Base-by-base conservation (phyloP, 2,888 invertebrate genomes). In the Mesoligia furuncula region DNA sequence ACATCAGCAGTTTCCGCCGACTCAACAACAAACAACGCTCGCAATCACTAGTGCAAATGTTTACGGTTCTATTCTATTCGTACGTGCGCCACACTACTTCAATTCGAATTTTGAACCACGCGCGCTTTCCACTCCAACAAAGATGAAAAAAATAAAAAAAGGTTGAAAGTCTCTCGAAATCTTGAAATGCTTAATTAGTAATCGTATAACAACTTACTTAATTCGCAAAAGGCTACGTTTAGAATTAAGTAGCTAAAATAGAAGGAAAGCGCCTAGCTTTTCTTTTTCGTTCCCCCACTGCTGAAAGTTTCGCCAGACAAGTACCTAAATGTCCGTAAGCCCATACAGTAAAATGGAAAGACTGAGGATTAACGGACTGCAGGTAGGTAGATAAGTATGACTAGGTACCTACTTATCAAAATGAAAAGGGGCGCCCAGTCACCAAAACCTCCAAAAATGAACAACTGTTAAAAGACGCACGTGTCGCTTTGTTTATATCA, bases 11-110 rank as follows among this genome's bases (percentile, higher is more conserved):
- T 72, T 79, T 82, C 83, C 80, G 74, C 82, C 68, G 75, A 85
- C 82, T 83, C 84, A 57, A 86, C 87, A 82, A 91, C 91, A 94
- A 93, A 93, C 93, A 94, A 82, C 88, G 89, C 87, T 82, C 89
- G 93, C 95, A 95, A 95, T 95, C 95, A 95, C 94, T 90, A 91
- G 90, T 87, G 91, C 92, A 95, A 95, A 95, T 94, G 91, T 95
- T 95, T 91, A 90, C 93, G 79, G 85, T 88, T 83, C 87, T 79
- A 85, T 86, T 85, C 85, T 84, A 85, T 85, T 86, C 88, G 89
- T 87, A 87, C 88, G 88, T 86, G 88, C 85, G 78, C 86, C 73
- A 73, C 83, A 86, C 88, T 83, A 89, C 85, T 89, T 87, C 86
- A 81, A 75, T 87, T 80, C 82, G 75, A 85, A 81, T 83, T 85